Percentiles rank a stretch among this genome's conserved stretches.
Evolutionary conservation across 2,797 vertebrate genomes (phyloP).

Genomic region (Amphiprion clarkii): DNA sequence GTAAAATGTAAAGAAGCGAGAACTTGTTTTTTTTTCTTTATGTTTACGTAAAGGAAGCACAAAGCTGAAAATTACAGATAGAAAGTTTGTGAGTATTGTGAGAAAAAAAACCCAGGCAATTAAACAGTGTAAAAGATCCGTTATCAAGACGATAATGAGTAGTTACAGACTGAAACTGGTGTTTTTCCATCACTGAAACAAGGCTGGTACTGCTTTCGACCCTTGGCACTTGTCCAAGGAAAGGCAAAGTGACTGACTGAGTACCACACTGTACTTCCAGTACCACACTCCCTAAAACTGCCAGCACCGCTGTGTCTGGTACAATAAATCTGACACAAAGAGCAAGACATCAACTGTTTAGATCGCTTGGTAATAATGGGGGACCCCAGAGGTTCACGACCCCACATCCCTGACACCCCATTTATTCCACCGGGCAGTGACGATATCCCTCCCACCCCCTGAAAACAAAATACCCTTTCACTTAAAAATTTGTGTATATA

Average conservation of each 20-base stretch:
- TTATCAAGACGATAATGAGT: constrained; percentile 47
- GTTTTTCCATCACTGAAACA: constrained; percentile 53
- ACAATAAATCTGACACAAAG: constrained; percentile 54
- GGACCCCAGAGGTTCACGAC: constrained; percentile 51
- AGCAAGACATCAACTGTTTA: constrained; percentile 58
- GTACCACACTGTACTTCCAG: constrained; percentile 72
- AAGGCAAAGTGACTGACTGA: constrained; percentile 58
- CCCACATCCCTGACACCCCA: constrained; percentile 75
- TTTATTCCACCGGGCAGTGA: constrained; percentile 75
- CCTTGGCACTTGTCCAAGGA: constrained; percentile 57
- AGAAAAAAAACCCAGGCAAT: constrained; percentile 41
- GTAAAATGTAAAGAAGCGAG: constrained; percentile 56
- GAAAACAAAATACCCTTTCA: constrained; percentile 51
- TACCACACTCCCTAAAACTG: constrained; percentile 53
- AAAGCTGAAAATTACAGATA: constrained; percentile 33
- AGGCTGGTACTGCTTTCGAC: constrained; percentile 50
- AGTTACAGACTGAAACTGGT: constrained; percentile 57
- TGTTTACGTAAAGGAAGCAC: constrained; percentile 58
- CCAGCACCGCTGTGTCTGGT: constrained; percentile 49
- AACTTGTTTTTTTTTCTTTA: constrained; percentile 34
- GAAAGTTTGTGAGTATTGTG: constrained; percentile 27
- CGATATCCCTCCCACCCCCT: constrained; percentile 42
- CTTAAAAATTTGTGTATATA: constrained; percentile 81
- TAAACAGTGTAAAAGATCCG: constrained; percentile 54
- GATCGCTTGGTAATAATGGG: constrained; percentile 62